Evolutionary conservation across 2,888 invertebrate genomes (phyloP), one percentile per base, ranked within the genome.

Genomic region (Acanthosepion pharaonis): DNA sequence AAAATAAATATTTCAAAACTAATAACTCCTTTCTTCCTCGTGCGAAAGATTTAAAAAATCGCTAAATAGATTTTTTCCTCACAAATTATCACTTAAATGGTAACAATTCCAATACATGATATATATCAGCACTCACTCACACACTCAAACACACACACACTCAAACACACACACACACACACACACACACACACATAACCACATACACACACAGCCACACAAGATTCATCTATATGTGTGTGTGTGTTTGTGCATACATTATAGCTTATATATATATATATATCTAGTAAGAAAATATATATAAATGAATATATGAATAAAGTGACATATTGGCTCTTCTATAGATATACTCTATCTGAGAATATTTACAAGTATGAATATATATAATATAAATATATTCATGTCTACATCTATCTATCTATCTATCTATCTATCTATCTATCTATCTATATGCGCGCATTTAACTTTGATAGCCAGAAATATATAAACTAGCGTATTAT

Each of bases 1-100:
- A n/a, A n/a, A 78, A 78, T 78, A 78, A n/a, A 78, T 78, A 78
- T 78, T 78, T 78, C n/a, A 33, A n/a, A 78, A n/a, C 78, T n/a
- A n/a, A n/a, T 15, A n/a, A 78, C 78, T 78, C n/a, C 9, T 59
- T n/a, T 78, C 78, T 78, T 78, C n/a, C 78, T 78, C n/a, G 18
- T n/a, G n/a, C n/a, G 0, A 18, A 78, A 78, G n/a, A 78, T n/a
- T 78, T 78, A 15, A 78, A 78, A 78, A 11, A n/a, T n/a, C n/a
- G 11, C 2, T 78, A n/a, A 78, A 78, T 78, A 78, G n/a, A 78
- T 78, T n/a, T n/a, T 78, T n/a, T 78, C 18, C n/a, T 11, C 11
- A 78, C 2, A 78, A n/a, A 78, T 78, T 78, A 78, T 78, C 33
- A 78, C 78, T 78, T 78, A 33, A 78, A n/a, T 18, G 15, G 78